Conservation (phyloP, 2,113 vertebrate species). For the Zosterops pallidus region DNA sequence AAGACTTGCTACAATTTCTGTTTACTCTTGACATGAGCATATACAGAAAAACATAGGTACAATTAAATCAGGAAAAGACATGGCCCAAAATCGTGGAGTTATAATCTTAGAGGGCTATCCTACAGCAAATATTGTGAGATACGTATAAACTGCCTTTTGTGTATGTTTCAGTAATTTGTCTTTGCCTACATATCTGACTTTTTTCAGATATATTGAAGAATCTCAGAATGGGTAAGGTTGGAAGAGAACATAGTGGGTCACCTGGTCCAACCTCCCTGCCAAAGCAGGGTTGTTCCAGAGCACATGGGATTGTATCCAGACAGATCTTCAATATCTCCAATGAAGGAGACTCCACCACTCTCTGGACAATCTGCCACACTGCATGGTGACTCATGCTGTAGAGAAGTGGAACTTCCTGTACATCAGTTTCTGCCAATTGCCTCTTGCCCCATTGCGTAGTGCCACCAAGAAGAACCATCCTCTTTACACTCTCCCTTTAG, state of each 20-base stretch:
- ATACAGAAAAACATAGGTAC: not conserved
- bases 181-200: not conserved
- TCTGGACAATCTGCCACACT: not conserved
- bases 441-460: not conserved
- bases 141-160: not conserved
- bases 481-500: not conserved
- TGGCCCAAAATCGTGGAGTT: not conserved
- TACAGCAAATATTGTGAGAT: not conserved
- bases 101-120: not conserved
- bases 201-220: not conserved
- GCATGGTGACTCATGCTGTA: accelerated
- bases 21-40: not conserved
- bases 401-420: not conserved
- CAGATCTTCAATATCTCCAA: not conserved
- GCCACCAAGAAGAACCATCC: not conserved
- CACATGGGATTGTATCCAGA: not conserved
- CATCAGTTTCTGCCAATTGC: not conserved
- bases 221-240: not conserved
- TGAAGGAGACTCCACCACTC: not conserved
- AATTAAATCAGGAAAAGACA: not conserved
- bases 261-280: not conserved
- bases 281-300: not conserved
- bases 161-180: not conserved
- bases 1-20: not conserved
- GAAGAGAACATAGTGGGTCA: not conserved